Evolutionary conservation across 2,888 invertebrate genomes (phyloP).

Genomic region (Drosophila kokeensis): DNA sequence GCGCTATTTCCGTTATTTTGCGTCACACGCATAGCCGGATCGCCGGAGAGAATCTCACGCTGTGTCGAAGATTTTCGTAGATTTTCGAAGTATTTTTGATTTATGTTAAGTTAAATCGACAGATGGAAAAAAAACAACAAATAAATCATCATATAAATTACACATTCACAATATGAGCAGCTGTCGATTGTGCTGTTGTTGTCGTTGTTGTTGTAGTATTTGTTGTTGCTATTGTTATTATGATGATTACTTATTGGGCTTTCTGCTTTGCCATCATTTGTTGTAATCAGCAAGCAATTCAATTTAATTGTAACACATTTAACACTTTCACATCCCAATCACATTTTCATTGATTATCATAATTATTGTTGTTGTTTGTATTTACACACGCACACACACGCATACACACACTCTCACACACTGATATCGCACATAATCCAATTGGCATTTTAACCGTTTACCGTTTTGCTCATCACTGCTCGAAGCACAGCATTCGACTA

Average conservation of each 20-base stretch:
- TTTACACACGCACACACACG: conserved; percentile 13
- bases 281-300: conserved; percentile 75
- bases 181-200: conserved; percentile 32
- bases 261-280: conserved; percentile 66
- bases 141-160: conserved; percentile 46
- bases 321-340: conserved; percentile 69
- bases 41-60: conserved; percentile 42
- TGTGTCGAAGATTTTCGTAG: conserved; percentile 41
- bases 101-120: conserved; percentile 60
- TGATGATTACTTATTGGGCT: conserved; percentile 48
- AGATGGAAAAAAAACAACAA: conserved; percentile 15
- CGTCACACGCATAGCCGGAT: conserved; percentile 37
- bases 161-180: conserved; percentile 13
- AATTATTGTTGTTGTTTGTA: conserved; percentile 31
- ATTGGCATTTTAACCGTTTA: conserved; percentile 53
- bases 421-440: conserved; percentile 45
- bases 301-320: conserved; percentile 74
- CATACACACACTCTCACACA: conserved; percentile 6
- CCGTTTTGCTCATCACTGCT: conserved; percentile 71
- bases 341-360: conserved; percentile 53
- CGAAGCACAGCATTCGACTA: conserved; percentile 80
- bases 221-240: conserved; percentile 54
- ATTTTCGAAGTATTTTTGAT: conserved; percentile 50
- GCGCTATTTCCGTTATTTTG: conserved; percentile 69
- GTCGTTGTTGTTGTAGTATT: conserved; percentile 29